These are phyloP conservation scores for Trichonephila inaurata DNA, from an alignment of 1,140 invertebrate species.

Conservation along the genomic window DNA sequence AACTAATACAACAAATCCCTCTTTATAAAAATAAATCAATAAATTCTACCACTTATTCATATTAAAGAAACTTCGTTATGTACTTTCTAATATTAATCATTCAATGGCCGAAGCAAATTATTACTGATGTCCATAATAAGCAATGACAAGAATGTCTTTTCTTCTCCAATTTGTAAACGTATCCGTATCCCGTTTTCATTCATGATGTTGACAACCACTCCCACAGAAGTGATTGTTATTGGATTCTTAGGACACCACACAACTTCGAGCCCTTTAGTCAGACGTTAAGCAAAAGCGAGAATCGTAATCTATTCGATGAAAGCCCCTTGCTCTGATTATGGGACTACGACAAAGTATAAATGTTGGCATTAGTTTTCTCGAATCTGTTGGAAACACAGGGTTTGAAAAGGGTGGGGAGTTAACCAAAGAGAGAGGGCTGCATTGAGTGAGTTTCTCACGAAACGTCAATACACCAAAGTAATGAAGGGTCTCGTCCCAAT, in stretches of 20 bases:
- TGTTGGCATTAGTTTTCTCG: constrained; percentile 41
- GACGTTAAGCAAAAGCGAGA: background rate
- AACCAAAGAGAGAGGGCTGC: constrained; percentile 2
- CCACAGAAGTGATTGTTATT: constrained; percentile 31
- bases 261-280: background rate
- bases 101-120: background rate
- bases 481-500: constrained; percentile 45
- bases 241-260: background rate
- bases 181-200: constrained; percentile 13
- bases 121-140: constrained; percentile 6
- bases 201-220: constrained; percentile 5
- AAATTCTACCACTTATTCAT: background rate
- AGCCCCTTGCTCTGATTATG: constrained; percentile 12
- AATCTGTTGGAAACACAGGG: constrained; percentile 31
- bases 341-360: background rate
- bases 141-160: background rate
- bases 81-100: constrained; percentile 34
- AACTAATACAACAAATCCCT: too few species aligned
- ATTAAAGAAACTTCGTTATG: background rate
- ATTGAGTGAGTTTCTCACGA: constrained; percentile 56
- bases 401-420: constrained; percentile 40
- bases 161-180: background rate
- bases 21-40: background rate
- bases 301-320: constrained; percentile 6
- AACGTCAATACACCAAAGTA: constrained; percentile 47